Percentiles rank a stretch among this genome's conserved stretches.
Conservation (phyloP, 2,113 vertebrate species). For the Hydrochoerus hydrochaeris region DNA sequence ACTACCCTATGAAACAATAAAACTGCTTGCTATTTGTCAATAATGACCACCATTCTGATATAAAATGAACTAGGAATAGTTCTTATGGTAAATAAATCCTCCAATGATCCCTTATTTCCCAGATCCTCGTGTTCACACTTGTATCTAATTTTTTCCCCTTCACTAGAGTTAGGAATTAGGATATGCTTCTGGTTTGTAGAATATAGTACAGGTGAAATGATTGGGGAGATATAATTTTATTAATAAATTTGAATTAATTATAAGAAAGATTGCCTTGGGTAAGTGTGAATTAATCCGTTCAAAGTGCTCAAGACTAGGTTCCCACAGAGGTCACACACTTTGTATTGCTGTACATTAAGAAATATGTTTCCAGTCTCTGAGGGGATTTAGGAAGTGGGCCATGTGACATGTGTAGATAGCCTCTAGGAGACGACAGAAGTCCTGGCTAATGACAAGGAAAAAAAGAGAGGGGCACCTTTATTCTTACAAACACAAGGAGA, state of each 20-base stretch:
- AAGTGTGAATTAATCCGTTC: background rate
- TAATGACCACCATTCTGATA: background rate
- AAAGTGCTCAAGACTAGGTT: background rate
- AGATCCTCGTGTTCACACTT: background rate
- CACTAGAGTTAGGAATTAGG: background rate
- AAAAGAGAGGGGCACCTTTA: background rate
- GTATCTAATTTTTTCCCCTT: background rate
- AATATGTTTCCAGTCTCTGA: background rate
- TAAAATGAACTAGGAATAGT: background rate
- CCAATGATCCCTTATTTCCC: background rate
- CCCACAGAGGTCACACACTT: background rate
- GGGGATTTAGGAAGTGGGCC: background rate
- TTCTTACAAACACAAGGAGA: background rate
- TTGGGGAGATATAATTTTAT: background rate
- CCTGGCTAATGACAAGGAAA: background rate
- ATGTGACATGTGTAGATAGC: background rate
- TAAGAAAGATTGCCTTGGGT: background rate
- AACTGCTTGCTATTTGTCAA: background rate
- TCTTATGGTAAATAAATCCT: background rate
- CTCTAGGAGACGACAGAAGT: background rate
- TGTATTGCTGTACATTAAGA: background rate
- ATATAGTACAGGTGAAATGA: background rate
- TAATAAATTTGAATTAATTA: conserved; percentile 8
- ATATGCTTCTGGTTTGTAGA: background rate
- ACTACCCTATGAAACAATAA: background rate